Conservation (phyloP, 35 echinoderm and acorn worm species). For the Apostichopus parvimensis region DNA sequence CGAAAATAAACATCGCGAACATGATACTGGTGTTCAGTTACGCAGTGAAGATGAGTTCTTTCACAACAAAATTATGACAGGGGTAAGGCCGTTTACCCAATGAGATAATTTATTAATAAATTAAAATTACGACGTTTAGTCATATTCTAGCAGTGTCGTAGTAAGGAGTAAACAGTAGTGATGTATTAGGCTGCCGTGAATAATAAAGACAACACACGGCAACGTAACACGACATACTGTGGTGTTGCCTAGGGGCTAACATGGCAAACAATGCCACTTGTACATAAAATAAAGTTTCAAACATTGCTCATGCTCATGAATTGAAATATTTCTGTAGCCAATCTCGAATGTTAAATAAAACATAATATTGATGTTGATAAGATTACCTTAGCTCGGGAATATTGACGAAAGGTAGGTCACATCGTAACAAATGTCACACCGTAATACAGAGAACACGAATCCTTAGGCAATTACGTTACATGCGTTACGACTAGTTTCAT, state of each 20-base stretch:
- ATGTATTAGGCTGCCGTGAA: not conserved
- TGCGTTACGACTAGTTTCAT: not conserved
- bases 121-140: not conserved
- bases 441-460: conserved; percentile 9
- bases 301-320: not conserved
- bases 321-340: not conserved
- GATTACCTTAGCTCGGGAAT: not conserved
- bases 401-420: conserved; percentile 12
- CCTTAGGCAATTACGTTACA: not conserved
- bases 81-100: not conserved
- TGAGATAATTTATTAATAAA: not conserved
- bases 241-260: not conserved
- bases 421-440: conserved; percentile 24
- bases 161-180: not conserved
- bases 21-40: conserved; percentile 41
- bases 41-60: not conserved
- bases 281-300: not conserved
- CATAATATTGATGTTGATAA: conserved; percentile 1
- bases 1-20: not conserved
- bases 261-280: not conserved
- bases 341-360: not conserved
- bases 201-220: not conserved
- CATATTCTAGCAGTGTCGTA: not conserved
- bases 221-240: conserved; percentile 38
- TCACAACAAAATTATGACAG: not conserved